phyloP scores from a whole-genome alignment of 2,113 vertebrate genomes.

The Tapirus terrestris region DNA sequence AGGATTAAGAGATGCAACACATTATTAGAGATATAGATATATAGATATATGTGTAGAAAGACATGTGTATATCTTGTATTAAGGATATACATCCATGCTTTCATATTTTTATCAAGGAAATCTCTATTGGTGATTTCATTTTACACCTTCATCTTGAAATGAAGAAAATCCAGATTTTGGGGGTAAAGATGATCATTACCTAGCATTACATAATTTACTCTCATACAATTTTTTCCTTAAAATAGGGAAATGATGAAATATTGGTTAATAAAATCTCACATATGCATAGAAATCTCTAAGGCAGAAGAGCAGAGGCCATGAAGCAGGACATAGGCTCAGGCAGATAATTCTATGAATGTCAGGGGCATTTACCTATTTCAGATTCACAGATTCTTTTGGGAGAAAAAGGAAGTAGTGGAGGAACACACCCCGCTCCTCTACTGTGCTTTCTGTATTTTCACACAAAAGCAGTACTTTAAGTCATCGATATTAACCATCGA shows the following conservation, averaged over 20 bases:
- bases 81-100: background rate
- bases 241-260: background rate
- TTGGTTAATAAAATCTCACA: background rate
- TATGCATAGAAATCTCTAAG: background rate
- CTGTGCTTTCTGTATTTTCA: background rate
- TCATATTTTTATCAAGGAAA: background rate
- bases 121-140: background rate
- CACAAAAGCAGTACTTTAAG: background rate
- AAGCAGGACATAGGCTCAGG: background rate
- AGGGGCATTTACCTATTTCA: background rate
- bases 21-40: background rate
- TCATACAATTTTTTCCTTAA: background rate
- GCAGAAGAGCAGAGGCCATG: background rate
- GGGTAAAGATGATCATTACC: background rate
- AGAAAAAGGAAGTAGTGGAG: background rate
- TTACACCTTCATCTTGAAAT: background rate
- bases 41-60: background rate
- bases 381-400: background rate
- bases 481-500: background rate
- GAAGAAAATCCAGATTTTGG: background rate
- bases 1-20: background rate
- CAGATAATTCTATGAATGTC: background rate
- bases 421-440: background rate
- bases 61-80: background rate
- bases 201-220: background rate